These are phyloP conservation scores for Lindbergichthys nudifrons DNA, from an alignment of 2,797 vertebrate genomes.

Conservation along the genomic window DNA sequence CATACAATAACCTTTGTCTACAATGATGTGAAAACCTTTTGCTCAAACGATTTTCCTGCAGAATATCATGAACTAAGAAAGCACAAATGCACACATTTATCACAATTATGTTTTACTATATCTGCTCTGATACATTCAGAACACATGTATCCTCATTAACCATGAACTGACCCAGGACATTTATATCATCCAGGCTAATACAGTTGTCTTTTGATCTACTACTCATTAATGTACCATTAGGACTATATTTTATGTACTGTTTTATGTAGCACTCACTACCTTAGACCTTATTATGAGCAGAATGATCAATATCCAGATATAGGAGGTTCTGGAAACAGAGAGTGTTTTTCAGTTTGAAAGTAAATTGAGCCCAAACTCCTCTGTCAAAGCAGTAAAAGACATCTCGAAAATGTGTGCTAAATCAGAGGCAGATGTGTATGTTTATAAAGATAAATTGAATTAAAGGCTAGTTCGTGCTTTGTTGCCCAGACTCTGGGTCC, in stretches of 20 bases:
- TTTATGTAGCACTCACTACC: conserved; percentile 77
- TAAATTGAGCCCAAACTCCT: conserved; percentile 81
- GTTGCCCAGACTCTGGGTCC: conserved; percentile 75
- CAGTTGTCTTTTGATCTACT: conserved; percentile 77
- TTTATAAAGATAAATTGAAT: conserved; percentile 87
- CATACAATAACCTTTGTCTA: conserved; percentile 15
- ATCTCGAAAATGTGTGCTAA: conserved; percentile 80
- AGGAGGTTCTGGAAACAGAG: conserved; percentile 61
- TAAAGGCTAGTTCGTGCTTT: conserved; percentile 78
- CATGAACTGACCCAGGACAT: conserved; percentile 67
- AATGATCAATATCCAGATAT: conserved; percentile 77
- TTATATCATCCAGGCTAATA: conserved; percentile 66
- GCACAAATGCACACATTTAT: conserved; percentile 50
- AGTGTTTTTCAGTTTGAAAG: conserved; percentile 71
- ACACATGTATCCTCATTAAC: conserved; percentile 72
- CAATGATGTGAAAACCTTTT: conserved; percentile 29
- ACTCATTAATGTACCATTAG: conserved; percentile 76
- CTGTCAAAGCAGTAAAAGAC: conserved; percentile 80
- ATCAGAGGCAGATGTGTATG: conserved; percentile 85
- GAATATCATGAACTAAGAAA: conserved; percentile 45
- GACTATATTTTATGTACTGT: conserved; percentile 78
- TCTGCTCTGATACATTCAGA: conserved; percentile 52
- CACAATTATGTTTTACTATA: conserved; percentile 50
- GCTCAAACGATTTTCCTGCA: conserved; percentile 28
- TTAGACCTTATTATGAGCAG: conserved; percentile 70